Percentiles rank a stretch among this genome's conserved stretches.
Conservation (phyloP, 2,888 invertebrate species). For the Cosmorhoe ocellata region DNA sequence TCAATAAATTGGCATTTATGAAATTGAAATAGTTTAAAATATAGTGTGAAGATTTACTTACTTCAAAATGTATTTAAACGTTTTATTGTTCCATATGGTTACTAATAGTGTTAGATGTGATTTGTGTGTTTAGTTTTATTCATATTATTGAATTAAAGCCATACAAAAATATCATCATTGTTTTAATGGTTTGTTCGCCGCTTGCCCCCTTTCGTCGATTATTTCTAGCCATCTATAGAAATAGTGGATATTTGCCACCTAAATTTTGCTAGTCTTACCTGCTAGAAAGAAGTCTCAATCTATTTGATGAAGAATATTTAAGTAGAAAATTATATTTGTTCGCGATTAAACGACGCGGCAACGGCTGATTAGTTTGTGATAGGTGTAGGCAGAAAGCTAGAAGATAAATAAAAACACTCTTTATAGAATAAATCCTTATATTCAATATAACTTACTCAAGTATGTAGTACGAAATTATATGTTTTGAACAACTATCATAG, state of each 20-base stretch:
- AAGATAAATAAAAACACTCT: slow-evolving; percentile 27
- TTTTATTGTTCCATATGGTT: slow-evolving; percentile 57
- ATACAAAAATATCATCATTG: slow-evolving; percentile 24
- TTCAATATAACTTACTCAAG: slow-evolving; percentile 56
- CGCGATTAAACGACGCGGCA: no score
- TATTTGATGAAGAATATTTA: no score
- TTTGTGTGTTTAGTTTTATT: slow-evolving; percentile 49
- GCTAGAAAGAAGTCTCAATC: no score
- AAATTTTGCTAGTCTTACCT: no score
- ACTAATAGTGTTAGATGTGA: slow-evolving; percentile 57
- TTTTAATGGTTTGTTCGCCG: no score
- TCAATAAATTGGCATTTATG: slow-evolving; percentile 50
- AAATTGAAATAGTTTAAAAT: slow-evolving; percentile 41
- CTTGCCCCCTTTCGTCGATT: no score
- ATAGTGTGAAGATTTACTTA: slow-evolving; percentile 27
- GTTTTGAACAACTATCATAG: slow-evolving; percentile 59
- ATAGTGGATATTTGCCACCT: no score
- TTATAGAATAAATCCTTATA: slow-evolving; percentile 59
- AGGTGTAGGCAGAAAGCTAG: no score
- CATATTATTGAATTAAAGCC: slow-evolving; percentile 57
- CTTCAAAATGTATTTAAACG: slow-evolving; percentile 41
- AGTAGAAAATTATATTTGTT: no score
- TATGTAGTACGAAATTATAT: slow-evolving; percentile 62
- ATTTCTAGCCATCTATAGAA: no score
- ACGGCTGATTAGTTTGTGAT: no score